Conservation (phyloP, 2,797 vertebrate species). For the Chromis chromis region DNA sequence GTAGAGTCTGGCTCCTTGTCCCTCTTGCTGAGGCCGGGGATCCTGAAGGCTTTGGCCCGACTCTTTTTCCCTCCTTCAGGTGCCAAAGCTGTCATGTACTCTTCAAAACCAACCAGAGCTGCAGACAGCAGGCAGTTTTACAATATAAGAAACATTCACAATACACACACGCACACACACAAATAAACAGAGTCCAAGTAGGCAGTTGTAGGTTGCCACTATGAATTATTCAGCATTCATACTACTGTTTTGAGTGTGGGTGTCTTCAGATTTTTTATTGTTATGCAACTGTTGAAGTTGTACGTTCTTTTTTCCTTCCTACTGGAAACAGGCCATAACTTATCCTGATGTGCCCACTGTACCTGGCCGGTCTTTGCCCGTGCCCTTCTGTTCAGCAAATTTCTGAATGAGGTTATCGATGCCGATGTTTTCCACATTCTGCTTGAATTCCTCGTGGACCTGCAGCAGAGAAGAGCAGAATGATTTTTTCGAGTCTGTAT, state of each 20-base stretch:
- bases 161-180: not conserved
- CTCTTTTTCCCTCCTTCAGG: slow-evolving; percentile 91
- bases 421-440: slow-evolving; percentile 95
- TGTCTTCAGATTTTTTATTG: not conserved
- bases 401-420: slow-evolving; percentile 91
- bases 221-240: slow-evolving; percentile 11
- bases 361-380: slow-evolving; percentile 92
- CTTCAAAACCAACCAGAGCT: slow-evolving; percentile 90
- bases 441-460: slow-evolving; percentile 98
- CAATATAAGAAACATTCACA: not conserved
- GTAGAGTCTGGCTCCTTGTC: slow-evolving; percentile 89
- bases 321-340: not conserved
- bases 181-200: not conserved
- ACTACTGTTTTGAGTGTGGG: not conserved
- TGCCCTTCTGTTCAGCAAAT: slow-evolving; percentile 93
- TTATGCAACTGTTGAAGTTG: slow-evolving; percentile 20
- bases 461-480: slow-evolving; percentile 58
- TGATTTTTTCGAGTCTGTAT: not conserved
- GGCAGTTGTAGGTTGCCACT: slow-evolving; percentile 4
- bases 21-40: slow-evolving; percentile 89
- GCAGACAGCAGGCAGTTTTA: slow-evolving; percentile 17
- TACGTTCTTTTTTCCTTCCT: slow-evolving; percentile 3
- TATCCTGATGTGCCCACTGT: not conserved
- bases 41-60: slow-evolving; percentile 92
- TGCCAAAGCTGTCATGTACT: slow-evolving; percentile 82